Evolutionary conservation across 2,888 invertebrate genomes (phyloP).

Genomic region (Chrysotoxum bicinctum): DNA sequence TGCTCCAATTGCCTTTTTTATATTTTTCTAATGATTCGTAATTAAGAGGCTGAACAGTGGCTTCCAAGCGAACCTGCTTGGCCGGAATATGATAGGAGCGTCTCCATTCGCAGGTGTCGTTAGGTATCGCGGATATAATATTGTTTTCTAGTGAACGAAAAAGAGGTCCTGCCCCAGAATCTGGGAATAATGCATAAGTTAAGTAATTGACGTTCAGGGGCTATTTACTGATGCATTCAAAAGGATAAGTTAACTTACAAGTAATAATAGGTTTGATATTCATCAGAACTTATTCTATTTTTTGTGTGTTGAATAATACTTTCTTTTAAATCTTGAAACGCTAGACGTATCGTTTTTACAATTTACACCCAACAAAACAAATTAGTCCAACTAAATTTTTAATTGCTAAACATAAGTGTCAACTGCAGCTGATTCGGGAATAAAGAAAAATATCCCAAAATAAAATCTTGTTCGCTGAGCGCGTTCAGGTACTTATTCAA

Average conservation of each 20-base stretch:
- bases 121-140: conserved; percentile 90
- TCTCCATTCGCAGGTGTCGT: conserved; percentile 95
- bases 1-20: conserved; percentile 88
- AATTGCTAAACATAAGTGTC: conserved; percentile 9
- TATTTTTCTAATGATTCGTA: conserved; percentile 86
- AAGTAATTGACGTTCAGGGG: background rate
- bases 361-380: background rate
- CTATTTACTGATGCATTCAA: background rate
- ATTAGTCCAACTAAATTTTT: background rate
- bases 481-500: too few species aligned
- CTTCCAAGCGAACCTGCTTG: conserved; percentile 91
- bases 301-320: background rate
- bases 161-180: conserved; percentile 92
- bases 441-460: conserved; percentile 32
- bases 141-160: conserved; percentile 92
- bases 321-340: background rate
- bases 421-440: conserved; percentile 39
- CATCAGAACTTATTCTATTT: conserved; percentile 73
- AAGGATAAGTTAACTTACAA: conserved; percentile 76
- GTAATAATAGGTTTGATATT: conserved; percentile 80
- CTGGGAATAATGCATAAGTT: conserved; percentile 80
- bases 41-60: conserved; percentile 90
- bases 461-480: background rate
- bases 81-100: conserved; percentile 93
- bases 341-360: conserved; percentile 6